These are phyloP conservation scores for Phrynosoma platyrhinos DNA, from an alignment of 2,113 vertebrate genomes.

Conservation along the genomic window DNA sequence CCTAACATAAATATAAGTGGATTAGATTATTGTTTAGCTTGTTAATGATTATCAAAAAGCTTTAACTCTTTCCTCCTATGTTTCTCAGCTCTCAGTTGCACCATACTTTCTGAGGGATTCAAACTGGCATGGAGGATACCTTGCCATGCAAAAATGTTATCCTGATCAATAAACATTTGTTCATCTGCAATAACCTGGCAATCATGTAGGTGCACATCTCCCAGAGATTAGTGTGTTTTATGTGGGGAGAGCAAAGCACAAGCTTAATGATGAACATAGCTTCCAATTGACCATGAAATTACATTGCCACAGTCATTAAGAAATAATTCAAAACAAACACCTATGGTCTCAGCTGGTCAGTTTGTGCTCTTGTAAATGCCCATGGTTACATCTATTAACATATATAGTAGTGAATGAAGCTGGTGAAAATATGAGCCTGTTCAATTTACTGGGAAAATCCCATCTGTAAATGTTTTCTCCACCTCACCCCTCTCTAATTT, in stretches of 20 bases:
- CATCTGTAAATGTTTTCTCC: neutral
- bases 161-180: neutral
- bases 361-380: neutral
- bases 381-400: neutral
- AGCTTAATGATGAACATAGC: neutral
- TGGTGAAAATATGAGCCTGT: neutral
- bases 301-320: neutral
- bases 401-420: neutral
- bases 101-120: no score
- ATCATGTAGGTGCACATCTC: neutral
- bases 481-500: neutral
- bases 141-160: neutral
- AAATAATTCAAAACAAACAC: neutral
- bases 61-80: no score
- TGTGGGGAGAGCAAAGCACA: neutral
- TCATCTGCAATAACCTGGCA: neutral
- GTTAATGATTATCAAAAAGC: no score
- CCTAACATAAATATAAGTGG: no score
- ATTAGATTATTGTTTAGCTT: no score
- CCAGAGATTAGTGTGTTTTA: neutral
- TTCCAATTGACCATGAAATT: neutral
- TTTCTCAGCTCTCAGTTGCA: no score
- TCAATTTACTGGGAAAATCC: neutral
- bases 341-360: neutral
- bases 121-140: no score